Base-by-base conservation (phyloP, 2,888 invertebrate species). In the Leucoptera coffeella region DNA sequence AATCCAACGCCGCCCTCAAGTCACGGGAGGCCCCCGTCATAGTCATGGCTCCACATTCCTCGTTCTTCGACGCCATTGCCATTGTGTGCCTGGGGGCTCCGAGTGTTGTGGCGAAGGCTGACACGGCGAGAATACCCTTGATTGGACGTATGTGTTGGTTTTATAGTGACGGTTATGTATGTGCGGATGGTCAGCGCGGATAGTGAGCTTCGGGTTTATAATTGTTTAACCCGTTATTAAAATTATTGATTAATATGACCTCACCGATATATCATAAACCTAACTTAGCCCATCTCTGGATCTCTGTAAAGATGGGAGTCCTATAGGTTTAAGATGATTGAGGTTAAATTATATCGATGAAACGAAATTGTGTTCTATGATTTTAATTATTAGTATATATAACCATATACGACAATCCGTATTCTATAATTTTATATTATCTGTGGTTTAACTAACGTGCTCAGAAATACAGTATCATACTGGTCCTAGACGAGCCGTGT, bases 41-140 rank as follows among this genome's bases (percentile, higher is more conserved):
- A 35, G 84, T 84, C 29, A 77, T 89, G 33, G 93, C 91, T 4
- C 94, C 94, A 3, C 95, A 95, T 55, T 92, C 93, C 20, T 82
- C 86, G 30, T 92, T 85, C 77, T 84, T 89, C 62, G 95, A 95
- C 61, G 84, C 88, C 32, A 75, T 93, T 35, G 78, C 86, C 40
- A 85, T 90, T 43, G 81, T 89, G 31, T 77, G 79, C 46, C 76
- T 88, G 37, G 84, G 83, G n/a, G 86, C 87, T 26, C 88, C 90
- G 14, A 85, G 88, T 42, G 85, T 92, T 48, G 92, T 94, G 38
- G 91, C 92, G 34, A 92, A 91, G 54, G 84, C 82, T 12, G 90
- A 89, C 50, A 84, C 88, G 14, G 80, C 83, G 27, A 69, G 77
- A 33, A 78, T 91, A 42, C 91, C 92, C 30, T 73, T 93, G 44